Evolutionary conservation across 2,888 invertebrate genomes (phyloP), one percentile per base, ranked within the genome.

Genomic region (Aphrophora alni): DNA sequence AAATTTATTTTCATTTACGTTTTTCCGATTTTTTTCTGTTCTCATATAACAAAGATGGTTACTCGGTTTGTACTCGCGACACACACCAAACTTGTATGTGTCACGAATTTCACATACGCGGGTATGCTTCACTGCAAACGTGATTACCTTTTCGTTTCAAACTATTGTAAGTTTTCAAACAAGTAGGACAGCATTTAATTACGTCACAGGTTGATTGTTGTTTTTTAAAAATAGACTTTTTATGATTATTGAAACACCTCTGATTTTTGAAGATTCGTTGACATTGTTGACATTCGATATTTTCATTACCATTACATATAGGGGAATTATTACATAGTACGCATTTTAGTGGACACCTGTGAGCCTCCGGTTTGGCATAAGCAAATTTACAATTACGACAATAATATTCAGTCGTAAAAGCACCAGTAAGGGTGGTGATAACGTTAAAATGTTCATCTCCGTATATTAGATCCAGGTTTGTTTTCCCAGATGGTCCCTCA

Each of bases 321-420:
- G 51, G 51, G n/a, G 44, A 59, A 14, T 51, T 44, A 17, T 26
- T 24, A 28, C 51, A 75, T 8, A 59, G 26, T 21, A 59, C 51
- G 25, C 75, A 75, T 25, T 75, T 75, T 44, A 24, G 12, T 2
- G 75, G 75, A 27, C 75, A 75, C 12, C 75, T n/a, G 75, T 33
- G 33, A 25, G 75, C 27, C 10, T 59, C 26, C 68, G 3, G 21
- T 7, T 24, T 68, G 68, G 4, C 24, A 12, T 71, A 24, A 17
- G 71, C 71, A 26, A 25, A 71, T 26, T 71, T n/a, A 26, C 71
- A 71, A n/a, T 24, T 24, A 24, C 71, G 71, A 12, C 25, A 68
- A 10, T 68, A 68, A 10, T n/a, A 68, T 7, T 68, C 24, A n/a
- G 68, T 24, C 8, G 71, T 24, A 25, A 71, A 71, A 17, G 71